These are phyloP conservation scores for Mycogona germanica DNA, from an alignment of 2,888 invertebrate species.

Conservation along the genomic window DNA sequence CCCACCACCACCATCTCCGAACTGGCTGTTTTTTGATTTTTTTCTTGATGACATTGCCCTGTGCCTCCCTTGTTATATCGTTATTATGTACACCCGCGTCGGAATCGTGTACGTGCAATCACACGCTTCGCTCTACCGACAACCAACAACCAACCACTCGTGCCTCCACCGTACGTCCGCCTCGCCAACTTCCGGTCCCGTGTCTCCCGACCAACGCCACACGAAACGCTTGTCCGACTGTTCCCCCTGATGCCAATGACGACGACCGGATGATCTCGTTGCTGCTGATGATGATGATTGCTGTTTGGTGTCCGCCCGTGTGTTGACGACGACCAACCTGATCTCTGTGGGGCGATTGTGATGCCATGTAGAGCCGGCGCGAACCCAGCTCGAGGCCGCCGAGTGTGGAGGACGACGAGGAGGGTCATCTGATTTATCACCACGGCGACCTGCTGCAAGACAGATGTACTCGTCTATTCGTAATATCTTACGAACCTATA, in stretches of 20 bases:
- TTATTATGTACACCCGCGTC: slow-evolving; percentile 20
- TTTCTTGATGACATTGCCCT: slow-evolving; percentile 21
- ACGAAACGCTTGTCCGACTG: slow-evolving; percentile 5
- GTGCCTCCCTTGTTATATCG: slow-evolving; percentile 22
- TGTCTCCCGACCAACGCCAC: not conserved
- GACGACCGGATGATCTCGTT: slow-evolving; percentile 7
- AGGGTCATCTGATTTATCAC: slow-evolving; percentile 99
- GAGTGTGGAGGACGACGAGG: slow-evolving; percentile 97
- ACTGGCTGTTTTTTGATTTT: slow-evolving; percentile 17
- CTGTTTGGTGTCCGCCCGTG: not conserved
- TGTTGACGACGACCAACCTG: too few species aligned
- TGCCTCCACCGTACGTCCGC: not conserved
- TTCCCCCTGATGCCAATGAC: slow-evolving; percentile 15
- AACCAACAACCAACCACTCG: slow-evolving; percentile 13
- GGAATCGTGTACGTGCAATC: slow-evolving; percentile 18
- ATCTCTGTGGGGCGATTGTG: not conserved
- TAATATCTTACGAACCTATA: slow-evolving; percentile 42
- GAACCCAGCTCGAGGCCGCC: slow-evolving; percentile 72
- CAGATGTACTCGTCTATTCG: slow-evolving; percentile 71
- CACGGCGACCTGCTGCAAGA: slow-evolving; percentile 97
- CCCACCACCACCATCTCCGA: too few species aligned
- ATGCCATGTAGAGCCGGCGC: slow-evolving; percentile 20
- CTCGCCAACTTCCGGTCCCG: not conserved
- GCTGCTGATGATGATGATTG: slow-evolving; percentile 9
- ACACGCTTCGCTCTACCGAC: slow-evolving; percentile 20